Evolutionary conservation across 2,113 vertebrate genomes (phyloP), one percentile per base, ranked within the genome.

Genomic region (Mola mola): DNA sequence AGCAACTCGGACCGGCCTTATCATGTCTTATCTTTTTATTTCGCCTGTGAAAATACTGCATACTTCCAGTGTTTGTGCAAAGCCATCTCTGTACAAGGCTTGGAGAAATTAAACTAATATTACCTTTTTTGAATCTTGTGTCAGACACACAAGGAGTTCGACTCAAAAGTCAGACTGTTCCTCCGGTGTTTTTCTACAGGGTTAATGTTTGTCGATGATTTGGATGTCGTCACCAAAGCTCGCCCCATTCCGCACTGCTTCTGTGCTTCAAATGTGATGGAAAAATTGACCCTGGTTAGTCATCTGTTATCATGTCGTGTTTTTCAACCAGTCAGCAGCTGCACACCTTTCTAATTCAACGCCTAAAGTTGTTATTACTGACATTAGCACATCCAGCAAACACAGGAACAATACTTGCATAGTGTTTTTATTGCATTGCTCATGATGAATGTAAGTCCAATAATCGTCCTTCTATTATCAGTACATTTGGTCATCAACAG

Each of bases 211-310:
- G n/a, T n/a, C n/a, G n/a, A n/a, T n/a, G n/a, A n/a, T n/a, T n/a
- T n/a, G n/a, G n/a, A n/a, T n/a, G n/a, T n/a, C n/a, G 22, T 40
- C 22, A 26, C 2, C 16, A 19, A 64, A 33, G 49, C 11, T 56
- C 41, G 31, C 60, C 60, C 16, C 53, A 60, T 65, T 71, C 51
- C 58, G 16, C 29, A 33, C 21, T 7, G 33, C 40, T 46, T 66
- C 36, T 16, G 9, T 7, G 33, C 40, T 46, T 66, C 36, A 21
- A 13, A 62, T 33, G 6, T 37, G 4, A 9, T 34, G 29, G 29
- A n/a, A n/a, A n/a, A n/a, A n/a, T n/a, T n/a, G n/a, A n/a, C n/a
- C n/a, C n/a, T n/a, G n/a, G n/a, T n/a, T n/a, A n/a, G n/a, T n/a
- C n/a, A n/a, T n/a, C n/a, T n/a, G n/a, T n/a, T n/a, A n/a, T n/a